Base-by-base conservation (phyloP, 2,113 vertebrate species). In the Mungos mungo region DNA sequence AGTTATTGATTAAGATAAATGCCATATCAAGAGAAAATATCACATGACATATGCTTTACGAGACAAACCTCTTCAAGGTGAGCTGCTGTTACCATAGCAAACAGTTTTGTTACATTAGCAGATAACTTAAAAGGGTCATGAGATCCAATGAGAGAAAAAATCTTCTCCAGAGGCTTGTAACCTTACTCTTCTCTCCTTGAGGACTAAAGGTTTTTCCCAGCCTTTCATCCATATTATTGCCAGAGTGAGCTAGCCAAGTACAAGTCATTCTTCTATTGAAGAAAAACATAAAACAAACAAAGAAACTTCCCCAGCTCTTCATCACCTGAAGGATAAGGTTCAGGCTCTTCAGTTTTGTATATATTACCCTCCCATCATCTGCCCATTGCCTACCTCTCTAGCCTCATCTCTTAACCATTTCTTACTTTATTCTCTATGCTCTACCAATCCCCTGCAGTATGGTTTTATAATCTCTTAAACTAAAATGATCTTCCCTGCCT, bases 11-110 rank as follows among this genome's bases (percentile, higher is more conserved):
- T 89, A 92, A 96, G 54, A 97, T 45, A 95, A 85, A 95, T 76
- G 29, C 45, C 52, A 74, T 50, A 19, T 89, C 63, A 90, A 74
- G 33, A 92, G 89, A 97, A 98, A 97, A 96, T 50, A 94, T 71
- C 86, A 88, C 69, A 96, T 77, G 77, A 63, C 38, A 71, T 69
- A 38, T 57, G 68, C 63, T 92, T 95, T 63, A 76, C 25, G 3
- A 85, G 83, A 97, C 19, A 95, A 91, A 92, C 19, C 9, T 41
- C 91, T 95, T 72, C 63, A 83, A 97, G 66, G 63, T 91, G 86
- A 96, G 77, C 68, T 95, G 81, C 72, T 95, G 10, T 93, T 94
- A 93, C 84, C 66, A 93, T 31, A 93, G 76, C 74, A 81, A 95
- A 90, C 11, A 57, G 45, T 33, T 97, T 95, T 92, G n/a, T 87